Evolutionary conservation across 2,113 vertebrate species (phyloP), one percentile per base, ranked within the genome.

Genomic region (Limanda limanda): DNA sequence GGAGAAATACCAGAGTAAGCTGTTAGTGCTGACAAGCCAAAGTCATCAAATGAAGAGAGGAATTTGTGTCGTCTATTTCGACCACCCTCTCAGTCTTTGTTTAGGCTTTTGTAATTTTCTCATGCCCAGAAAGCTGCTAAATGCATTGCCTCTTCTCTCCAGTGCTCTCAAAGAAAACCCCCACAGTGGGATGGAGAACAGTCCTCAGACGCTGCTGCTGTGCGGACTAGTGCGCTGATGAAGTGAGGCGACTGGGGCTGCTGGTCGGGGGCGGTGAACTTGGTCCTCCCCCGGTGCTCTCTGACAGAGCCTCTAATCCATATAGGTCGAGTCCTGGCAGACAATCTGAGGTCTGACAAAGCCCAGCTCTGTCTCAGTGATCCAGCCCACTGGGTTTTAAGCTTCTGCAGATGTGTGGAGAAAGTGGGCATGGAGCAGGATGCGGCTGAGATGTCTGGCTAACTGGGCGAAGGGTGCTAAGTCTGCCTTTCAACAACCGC

Each of bases 321-420:
- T 87, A 89, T 86, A 86, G 83, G 85, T 76, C 55, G 73, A 63
- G 85, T 77, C 77, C 80, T 91, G 87, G 90, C 89, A 90, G 79
- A 69, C 75, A 84, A 73, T 83, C 78, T 85, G 73, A 81, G 69
- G 70, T 23, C 86, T 80, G 86, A 94, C 94, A 95, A 94, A 92
- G 92, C 86, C 81, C 74, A 78, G 75, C 85, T 90, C 92, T 94
- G 93, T 94, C 88, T 83, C 52, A 82, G 72, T 37, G 79, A 89
- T 91, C 68, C 82, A 68, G 78, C 80, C 89, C 88, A 78, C 73
- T 82, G 86, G 81, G 85, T 83, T 73, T 86, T 91, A 91, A 92
- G 90, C 88, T 89, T 78, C 92, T 82, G 82, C 91, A 93, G 92
- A 94, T 92, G 93, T 91, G 85, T 59, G 65, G 69, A 72, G 81